Base-by-base conservation (phyloP, 2,797 vertebrate species). In the Manis javanica region DNA sequence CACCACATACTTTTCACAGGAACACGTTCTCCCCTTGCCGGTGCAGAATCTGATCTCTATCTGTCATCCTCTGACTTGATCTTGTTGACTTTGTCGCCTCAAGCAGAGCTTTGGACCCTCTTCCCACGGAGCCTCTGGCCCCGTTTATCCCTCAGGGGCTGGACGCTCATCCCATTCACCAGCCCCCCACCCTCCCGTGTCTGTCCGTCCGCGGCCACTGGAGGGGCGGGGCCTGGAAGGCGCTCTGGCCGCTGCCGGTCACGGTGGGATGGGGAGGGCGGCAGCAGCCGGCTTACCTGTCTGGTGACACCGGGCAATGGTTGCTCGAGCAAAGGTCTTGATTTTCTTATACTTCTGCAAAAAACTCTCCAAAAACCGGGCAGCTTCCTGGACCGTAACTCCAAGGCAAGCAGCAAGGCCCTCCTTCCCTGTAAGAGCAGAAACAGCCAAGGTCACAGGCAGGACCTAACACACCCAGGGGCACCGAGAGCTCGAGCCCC, bases 311-410 rank as follows among this genome's bases (percentile, higher is more conserved):
- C 98, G 98, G 69, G 99, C 98, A 87, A 99, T 98, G 64, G 98
- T 99, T 96, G 97, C 98, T 97, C 99, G 99, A 49, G 99, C 98
- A 97, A 99, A 99, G 75, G 98, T 96, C 90, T 99, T 99, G 37
- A 99, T 98, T 95, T 99, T 99, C 97, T 97, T 99, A 98, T 99
- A 99, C 84, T 99, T 99, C 95, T 99, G 99, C 72, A 99, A 98
- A 97, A 99, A 99, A 75, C 98, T 98, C 97, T 99, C 99, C 98
- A 99, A 98, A 98, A 99, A 99, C 42, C 79, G 93, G 57, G 99
- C 98, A 71, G 99, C 99, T 98, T 99, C 99, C 89, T 98, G 98
- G 82, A 98, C 77, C 61, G 99, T 98, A 87, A 99, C 98, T 64
- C 99, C 99, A 49, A 99, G 98, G 96, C 99, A 99, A 92, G 98